Evolutionary conservation across 2,888 invertebrate genomes (phyloP).

Genomic region (Halictus ligatus): DNA sequence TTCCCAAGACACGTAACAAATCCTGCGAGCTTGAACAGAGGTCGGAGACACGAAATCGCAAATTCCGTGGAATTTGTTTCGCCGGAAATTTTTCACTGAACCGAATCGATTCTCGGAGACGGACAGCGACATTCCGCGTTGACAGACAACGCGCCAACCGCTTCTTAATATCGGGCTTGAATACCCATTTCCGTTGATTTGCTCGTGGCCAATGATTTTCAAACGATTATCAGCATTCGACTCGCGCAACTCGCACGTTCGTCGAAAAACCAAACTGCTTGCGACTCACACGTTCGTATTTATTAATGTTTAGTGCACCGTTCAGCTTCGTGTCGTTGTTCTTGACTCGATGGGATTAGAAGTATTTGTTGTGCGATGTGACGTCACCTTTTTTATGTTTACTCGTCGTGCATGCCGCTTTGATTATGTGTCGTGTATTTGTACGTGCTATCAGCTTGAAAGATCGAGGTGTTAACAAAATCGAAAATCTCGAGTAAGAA

Average conservation of each 20-base stretch:
- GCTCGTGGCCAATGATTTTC: not conserved
- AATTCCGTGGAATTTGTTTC: not conserved
- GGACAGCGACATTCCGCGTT: not conserved
- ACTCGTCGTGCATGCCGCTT: constrained; percentile 49
- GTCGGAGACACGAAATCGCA: not conserved
- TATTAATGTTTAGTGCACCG: constrained; percentile 37
- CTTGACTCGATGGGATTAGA: not conserved
- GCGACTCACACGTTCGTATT: constrained; percentile 25
- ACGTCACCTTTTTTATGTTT: constrained; percentile 6
- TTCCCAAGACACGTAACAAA: not conserved
- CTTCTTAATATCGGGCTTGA: not conserved
- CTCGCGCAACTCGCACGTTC: not conserved
- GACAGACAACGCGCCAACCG: not conserved
- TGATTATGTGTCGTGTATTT: constrained; percentile 27
- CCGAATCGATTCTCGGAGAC: not conserved
- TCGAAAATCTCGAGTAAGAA: not conserved
- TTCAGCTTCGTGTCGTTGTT: constrained; percentile 34
- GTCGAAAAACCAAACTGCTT: not conserved
- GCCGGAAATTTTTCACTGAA: not conserved
- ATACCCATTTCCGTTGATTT: not conserved
- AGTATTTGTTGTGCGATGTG: constrained; percentile 35
- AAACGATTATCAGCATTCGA: not conserved
- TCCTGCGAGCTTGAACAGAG: not conserved
- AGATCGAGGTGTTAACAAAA: constrained; percentile 30
- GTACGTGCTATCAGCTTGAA: constrained; percentile 18